Evolutionary conservation across 2,113 vertebrate species (phyloP).

Genomic region (Jaculus jaculus): DNA sequence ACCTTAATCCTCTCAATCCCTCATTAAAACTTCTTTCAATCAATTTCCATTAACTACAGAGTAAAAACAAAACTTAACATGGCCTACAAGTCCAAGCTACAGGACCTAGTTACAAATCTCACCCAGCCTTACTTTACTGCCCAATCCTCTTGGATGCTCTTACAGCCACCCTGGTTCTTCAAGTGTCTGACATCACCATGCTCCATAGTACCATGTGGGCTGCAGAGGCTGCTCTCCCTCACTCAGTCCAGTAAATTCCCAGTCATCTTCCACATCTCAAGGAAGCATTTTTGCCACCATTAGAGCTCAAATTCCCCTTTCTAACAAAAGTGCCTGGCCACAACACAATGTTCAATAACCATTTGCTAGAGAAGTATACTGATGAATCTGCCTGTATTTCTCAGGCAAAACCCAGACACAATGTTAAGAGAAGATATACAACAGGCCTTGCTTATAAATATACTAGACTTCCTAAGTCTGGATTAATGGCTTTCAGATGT

Average conservation of each 20-base stretch:
- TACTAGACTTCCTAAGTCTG: background rate
- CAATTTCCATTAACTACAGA: background rate
- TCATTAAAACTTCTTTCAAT: background rate
- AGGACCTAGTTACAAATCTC: background rate
- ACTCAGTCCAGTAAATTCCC: background rate
- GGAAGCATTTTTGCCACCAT: background rate
- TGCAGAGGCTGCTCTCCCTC: background rate
- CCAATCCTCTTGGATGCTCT: background rate
- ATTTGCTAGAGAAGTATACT: background rate
- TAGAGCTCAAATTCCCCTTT: background rate
- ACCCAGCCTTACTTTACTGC: background rate
- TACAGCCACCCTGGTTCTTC: background rate
- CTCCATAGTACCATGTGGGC: background rate
- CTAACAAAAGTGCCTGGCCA: background rate
- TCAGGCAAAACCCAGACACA: conserved; percentile 18
- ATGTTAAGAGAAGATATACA: conserved; percentile 14
- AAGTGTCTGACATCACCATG: background rate
- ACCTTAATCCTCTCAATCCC: background rate
- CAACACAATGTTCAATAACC: background rate
- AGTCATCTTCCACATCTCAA: background rate
- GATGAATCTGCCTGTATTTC: background rate
- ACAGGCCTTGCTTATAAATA: background rate
- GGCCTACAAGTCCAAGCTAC: background rate
- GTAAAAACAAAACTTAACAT: conserved; percentile 7
- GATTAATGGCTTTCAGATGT: conserved; percentile 16